Percentiles rank a stretch among this genome's conserved stretches.
Evolutionary conservation across 2,888 invertebrate genomes (phyloP).

Genomic region (Orchestes rusci): DNA sequence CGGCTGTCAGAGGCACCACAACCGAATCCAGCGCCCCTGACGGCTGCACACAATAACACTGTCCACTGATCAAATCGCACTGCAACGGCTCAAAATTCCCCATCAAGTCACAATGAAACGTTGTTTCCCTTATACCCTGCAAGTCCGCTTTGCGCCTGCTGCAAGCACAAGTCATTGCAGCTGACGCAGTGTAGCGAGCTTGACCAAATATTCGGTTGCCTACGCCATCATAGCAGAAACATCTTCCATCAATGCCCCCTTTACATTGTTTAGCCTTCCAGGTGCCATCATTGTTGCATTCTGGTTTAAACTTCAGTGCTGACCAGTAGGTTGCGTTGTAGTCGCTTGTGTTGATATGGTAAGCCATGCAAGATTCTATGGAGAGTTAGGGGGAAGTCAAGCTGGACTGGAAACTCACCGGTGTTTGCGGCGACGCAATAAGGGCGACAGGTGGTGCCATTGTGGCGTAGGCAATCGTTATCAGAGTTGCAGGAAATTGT

Average conservation of each 20-base stretch:
- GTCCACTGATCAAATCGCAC: conserved; percentile 54
- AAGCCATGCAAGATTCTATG: conserved; percentile 25
- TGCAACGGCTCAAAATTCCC: conserved; percentile 64
- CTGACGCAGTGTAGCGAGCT: conserved; percentile 51
- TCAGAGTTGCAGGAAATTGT: background rate
- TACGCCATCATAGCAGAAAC: conserved; percentile 55
- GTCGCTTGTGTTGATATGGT: conserved; percentile 25
- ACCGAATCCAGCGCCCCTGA: conserved; percentile 52
- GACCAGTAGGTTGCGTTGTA: conserved; percentile 22
- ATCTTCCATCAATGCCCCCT: conserved; percentile 56
- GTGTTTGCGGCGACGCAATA: conserved; percentile 12
- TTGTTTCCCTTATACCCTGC: conserved; percentile 46
- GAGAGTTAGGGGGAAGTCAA: too few relatives aligned
- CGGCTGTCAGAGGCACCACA: conserved; percentile 52
- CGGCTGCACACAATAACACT: conserved; percentile 62
- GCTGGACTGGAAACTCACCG: too few relatives aligned
- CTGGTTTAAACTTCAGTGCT: conserved; percentile 37
- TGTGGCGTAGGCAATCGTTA: background rate
- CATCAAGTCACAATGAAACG: conserved; percentile 55
- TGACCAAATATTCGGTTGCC: conserved; percentile 61
- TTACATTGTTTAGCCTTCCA: conserved; percentile 61
- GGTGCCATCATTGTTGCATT: conserved; percentile 51
- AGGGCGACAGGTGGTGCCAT: background rate
- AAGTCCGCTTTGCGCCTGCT: conserved; percentile 53
- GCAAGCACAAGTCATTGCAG: conserved; percentile 61